Conservation (phyloP, 2,797 vertebrate genomes). For the Phoebastria nigripes region DNA sequence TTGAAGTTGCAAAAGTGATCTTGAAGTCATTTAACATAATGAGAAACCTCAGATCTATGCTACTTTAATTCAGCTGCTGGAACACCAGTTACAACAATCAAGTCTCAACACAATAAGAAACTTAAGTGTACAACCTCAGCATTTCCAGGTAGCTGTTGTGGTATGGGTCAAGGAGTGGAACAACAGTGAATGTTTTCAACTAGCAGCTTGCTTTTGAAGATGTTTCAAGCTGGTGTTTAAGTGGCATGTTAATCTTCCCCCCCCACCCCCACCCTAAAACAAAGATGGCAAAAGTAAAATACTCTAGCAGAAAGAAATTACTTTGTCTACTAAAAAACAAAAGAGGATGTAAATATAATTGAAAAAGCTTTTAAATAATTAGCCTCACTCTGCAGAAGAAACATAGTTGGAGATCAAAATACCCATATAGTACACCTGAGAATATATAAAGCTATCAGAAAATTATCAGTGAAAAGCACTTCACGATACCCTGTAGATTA, state of each 20-base stretch:
- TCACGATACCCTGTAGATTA: rapidly evolving
- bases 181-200: not conserved
- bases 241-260: not conserved
- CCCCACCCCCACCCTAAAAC: not conserved
- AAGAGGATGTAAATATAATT: not conserved
- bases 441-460: not conserved
- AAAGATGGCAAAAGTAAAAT: not conserved
- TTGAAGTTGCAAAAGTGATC: not conserved
- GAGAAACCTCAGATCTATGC: not conserved
- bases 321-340: not conserved
- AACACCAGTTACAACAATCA: not conserved
- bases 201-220: not conserved
- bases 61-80: not conserved
- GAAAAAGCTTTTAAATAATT: not conserved
- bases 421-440: not conserved
- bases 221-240: not conserved
- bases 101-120: not conserved
- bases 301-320: not conserved
- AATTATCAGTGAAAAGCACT: not conserved
- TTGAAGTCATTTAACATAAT: not conserved
- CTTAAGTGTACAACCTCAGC: not conserved
- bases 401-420: not conserved
- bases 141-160: not conserved
- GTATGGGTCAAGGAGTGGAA: not conserved
- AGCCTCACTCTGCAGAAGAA: not conserved